Evolutionary conservation across 2,113 vertebrate species (phyloP).

Genomic region (Actenoides hombroni): DNA sequence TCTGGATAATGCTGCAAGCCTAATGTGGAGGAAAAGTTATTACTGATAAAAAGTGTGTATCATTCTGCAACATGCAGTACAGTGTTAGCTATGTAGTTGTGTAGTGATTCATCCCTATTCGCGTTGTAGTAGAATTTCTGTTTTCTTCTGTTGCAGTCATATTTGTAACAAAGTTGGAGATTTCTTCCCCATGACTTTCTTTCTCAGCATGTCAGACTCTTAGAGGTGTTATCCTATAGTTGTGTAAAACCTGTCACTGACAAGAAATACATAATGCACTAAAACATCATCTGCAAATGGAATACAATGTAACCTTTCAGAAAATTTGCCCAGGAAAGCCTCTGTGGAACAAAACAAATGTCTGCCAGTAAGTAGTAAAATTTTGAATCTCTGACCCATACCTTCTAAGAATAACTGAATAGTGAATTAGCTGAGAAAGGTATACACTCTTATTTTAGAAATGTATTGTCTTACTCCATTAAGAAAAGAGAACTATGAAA

Average conservation of each 20-base stretch:
- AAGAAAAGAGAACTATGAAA: not conserved
- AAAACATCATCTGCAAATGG: not conserved
- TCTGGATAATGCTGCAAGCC: not conserved
- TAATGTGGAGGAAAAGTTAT: not conserved
- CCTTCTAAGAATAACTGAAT: not conserved
- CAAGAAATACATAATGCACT: not conserved
- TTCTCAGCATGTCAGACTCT: not conserved
- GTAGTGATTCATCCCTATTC: not conserved
- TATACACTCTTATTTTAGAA: not conserved
- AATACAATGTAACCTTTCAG: not conserved
- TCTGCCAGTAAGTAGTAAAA: not conserved
- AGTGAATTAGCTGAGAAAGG: not conserved
- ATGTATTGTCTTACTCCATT: not conserved
- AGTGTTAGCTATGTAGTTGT: not conserved
- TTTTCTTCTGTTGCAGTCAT: not conserved
- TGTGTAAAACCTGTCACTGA: not conserved
- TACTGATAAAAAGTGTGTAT: not conserved
- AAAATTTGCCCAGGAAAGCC: not conserved
- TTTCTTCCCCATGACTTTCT: not conserved
- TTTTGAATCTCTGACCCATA: not conserved
- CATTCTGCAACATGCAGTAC: not conserved
- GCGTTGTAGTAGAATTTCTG: not conserved
- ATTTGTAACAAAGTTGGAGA: not conserved
- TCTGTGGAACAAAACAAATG: not conserved
- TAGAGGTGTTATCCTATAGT: not conserved